Base-by-base conservation (phyloP, 2,797 vertebrate species). In the Hephaestus fuliginosus region DNA sequence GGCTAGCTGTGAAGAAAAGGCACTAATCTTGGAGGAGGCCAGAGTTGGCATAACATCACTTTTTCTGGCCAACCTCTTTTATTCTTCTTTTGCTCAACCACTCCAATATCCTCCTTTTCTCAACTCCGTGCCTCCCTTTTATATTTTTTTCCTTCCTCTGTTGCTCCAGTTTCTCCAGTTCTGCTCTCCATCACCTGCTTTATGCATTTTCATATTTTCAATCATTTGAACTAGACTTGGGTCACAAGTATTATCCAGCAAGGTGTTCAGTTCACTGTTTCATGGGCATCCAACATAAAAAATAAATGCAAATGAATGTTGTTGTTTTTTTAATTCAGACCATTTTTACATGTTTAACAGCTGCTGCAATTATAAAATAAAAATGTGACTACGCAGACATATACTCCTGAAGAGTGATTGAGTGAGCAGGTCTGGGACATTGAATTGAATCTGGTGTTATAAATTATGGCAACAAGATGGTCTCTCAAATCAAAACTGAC, bases 11-110 rank as follows among this genome's bases (percentile, higher is more conserved):
- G 84, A 89, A 91, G 86, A 92, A 92, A 91, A 67, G 82, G 78
- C 11, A 15, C 66, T 89, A 86, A 91, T 91, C 86, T 89, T 44
- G 14, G 84, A 87, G 90, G 90, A 88, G 90, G 89, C 84, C 79
- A 64, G 68, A 88, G 82, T 84, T 90, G 76, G 87, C 64, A 41
- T 70, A 83, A 91, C 83, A 86, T 89, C 80, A 83, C 79, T 73
- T 83, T 63, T 77, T 78, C 70, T 56, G 41, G 67, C 70, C 86
- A 78, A 30, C 56, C 44, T 82, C 63, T 70, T 88, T 75, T 60
- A 64, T 82, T 86, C 78, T 61, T 84, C 68, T 48, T 78, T 74
- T 84, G 71, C 81, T 86, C 61, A 33, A 71, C 44, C 51, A 70
- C 76, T 82, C 70, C 74, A 79, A 76, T 70, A 78, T 86, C 81